Percentiles rank a stretch among this genome's conserved stretches.
Evolutionary conservation across 1,140 invertebrate species (phyloP).

Genomic region (Dinothrombium tinctorium): DNA sequence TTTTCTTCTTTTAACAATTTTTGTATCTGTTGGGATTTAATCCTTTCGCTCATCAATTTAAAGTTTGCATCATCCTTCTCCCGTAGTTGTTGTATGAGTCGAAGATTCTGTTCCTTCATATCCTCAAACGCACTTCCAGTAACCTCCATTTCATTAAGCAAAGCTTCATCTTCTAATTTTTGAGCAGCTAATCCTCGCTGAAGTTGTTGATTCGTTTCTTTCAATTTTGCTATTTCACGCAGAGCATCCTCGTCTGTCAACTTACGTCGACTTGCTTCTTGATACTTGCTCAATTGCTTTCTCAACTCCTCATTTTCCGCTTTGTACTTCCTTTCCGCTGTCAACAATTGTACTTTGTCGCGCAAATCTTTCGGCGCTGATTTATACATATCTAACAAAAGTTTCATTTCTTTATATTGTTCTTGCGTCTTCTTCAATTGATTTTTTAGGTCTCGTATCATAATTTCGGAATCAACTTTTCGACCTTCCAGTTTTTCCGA

Average conservation of each 20-base stretch:
- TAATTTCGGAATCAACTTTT: background rate
- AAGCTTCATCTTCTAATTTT: conserved; percentile 87
- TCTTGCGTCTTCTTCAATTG: conserved; percentile 73
- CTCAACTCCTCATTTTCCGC: conserved; percentile 70
- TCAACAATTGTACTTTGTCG: conserved; percentile 41
- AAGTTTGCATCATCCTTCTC: conserved; percentile 99
- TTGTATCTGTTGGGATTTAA: conserved; percentile 87
- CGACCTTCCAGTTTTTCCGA: background rate
- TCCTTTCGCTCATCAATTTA: conserved; percentile 92
- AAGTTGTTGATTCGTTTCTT: conserved; percentile 43
- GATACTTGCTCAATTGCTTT: conserved; percentile 17
- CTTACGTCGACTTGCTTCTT: conserved; percentile 46
- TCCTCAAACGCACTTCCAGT: conserved; percentile 97
- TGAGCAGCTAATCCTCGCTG: conserved; percentile 34
- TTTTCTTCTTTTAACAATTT: conserved; percentile 84
- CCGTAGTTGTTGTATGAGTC: conserved; percentile 77
- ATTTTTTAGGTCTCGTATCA: conserved; percentile 58
- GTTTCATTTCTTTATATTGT: conserved; percentile 41
- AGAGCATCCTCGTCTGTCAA: conserved; percentile 82
- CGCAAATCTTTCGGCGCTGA: conserved; percentile 81
- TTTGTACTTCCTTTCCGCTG: conserved; percentile 66
- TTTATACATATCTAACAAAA: conserved; percentile 90
- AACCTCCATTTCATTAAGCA: conserved; percentile 96
- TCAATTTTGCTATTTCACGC: conserved; percentile 76
- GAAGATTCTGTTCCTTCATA: conserved; percentile 95